A percentile compares a stretch with the other conserved stretches of the same genome.
Conservation (phyloP, 2,888 invertebrate species). For the Hemistola chrysoprasaria region DNA sequence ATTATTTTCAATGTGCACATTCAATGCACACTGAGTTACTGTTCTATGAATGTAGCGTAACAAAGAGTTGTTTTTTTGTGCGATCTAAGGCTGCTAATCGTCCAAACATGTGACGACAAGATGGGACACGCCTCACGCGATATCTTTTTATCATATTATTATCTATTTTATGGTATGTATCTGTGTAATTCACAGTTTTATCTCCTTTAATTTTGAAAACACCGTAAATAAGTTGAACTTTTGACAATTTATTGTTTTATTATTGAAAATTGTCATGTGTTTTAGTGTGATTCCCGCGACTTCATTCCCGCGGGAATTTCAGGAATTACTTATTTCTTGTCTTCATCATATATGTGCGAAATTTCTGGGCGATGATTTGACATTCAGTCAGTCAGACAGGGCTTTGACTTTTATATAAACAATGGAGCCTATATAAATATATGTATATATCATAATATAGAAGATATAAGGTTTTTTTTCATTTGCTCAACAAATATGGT, state of each 20-base stretch:
- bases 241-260: neutral
- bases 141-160: conserved; percentile 27
- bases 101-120: conserved; percentile 66
- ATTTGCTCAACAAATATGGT: too few species aligned
- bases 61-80: conserved; percentile 43
- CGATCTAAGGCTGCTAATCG: conserved; percentile 50
- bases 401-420: too few species aligned
- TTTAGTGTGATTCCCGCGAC: too few species aligned
- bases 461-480: too few species aligned
- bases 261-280: neutral
- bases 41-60: conserved; percentile 1
- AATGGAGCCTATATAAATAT: too few species aligned
- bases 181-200: conserved; percentile 35
- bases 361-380: too few species aligned
- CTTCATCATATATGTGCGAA: too few species aligned
- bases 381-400: too few species aligned
- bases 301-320: too few species aligned
- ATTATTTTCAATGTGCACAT: too few species aligned
- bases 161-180: conserved; percentile 30
- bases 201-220: conserved; percentile 5
- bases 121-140: conserved; percentile 55
- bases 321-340: too few species aligned
- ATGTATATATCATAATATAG: too few species aligned
- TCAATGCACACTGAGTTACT: conserved; percentile 7
- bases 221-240: neutral